Evolutionary conservation across 2,113 vertebrate species (phyloP).

Genomic region (Rhea pennata): DNA sequence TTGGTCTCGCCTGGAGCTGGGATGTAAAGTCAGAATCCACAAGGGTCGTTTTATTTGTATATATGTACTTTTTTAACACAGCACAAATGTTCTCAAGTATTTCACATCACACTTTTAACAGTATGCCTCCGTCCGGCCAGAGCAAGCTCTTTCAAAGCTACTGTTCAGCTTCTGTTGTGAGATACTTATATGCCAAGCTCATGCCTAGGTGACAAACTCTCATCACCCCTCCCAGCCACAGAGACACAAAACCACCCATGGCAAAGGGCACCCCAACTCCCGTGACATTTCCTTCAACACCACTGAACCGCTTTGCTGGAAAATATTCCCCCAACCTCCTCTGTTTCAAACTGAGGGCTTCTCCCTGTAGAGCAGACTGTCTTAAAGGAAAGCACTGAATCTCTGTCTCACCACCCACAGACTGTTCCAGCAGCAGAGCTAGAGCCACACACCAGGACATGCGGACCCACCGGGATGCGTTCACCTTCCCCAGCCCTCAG

Average conservation of each 20-base stretch:
- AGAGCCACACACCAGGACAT: no score
- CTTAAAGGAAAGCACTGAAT: not conserved
- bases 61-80: not conserved
- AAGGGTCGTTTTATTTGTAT: not conserved
- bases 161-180: not conserved
- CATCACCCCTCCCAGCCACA: not conserved
- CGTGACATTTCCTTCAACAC: not conserved
- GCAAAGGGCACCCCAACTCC: not conserved
- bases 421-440: no score
- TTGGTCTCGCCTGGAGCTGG: not conserved
- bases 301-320: accelerated
- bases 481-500: not conserved
- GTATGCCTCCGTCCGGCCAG: not conserved
- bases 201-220: not conserved
- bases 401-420: accelerated
- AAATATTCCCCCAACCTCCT: not conserved
- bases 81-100: not conserved
- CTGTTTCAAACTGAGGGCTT: not conserved
- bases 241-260: not conserved
- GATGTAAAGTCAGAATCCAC: not conserved
- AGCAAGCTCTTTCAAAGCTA: not conserved
- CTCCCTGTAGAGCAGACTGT: not conserved
- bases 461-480: no score
- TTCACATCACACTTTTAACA: not conserved
- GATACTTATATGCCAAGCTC: not conserved